Percentiles rank a stretch among this genome's conserved stretches.
Conservation (phyloP, 2,797 vertebrate species). For the Mallotus villosus region DNA sequence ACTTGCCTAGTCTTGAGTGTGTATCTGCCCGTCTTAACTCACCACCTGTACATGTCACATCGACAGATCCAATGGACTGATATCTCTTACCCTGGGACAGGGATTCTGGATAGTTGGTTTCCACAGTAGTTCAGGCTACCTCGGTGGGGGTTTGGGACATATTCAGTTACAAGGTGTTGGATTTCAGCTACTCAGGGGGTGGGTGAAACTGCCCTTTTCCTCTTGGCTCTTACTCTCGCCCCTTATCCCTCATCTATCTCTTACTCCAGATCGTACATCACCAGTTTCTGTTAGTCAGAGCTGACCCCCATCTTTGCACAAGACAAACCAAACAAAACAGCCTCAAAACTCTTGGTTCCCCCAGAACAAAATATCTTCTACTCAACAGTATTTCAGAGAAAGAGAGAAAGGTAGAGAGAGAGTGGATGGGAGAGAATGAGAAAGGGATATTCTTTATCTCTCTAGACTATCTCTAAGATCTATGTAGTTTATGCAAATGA, state of each 20-base stretch:
- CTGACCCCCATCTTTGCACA: no score
- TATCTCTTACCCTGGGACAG: constrained; percentile 36
- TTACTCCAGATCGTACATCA: constrained; percentile 21
- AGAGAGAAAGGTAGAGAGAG: no score
- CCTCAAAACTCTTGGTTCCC: neutral
- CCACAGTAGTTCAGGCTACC: constrained; percentile 64
- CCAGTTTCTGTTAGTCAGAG: neutral
- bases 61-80: constrained; percentile 74
- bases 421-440: no score
- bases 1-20: no score
- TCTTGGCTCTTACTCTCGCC: constrained; percentile 53
- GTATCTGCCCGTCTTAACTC: constrained; percentile 45
- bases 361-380: neutral
- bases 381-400: neutral
- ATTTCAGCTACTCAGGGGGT: constrained; percentile 76
- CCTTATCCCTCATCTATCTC: constrained; percentile 50
- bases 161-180: constrained; percentile 71
- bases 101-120: constrained; percentile 38
- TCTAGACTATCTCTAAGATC: no score
- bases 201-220: constrained; percentile 62
- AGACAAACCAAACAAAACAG: no score
- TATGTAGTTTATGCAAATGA: no score
- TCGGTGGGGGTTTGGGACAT: constrained; percentile 40
- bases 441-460: no score
- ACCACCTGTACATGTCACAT: constrained; percentile 62